A percentile compares a stretch with the other conserved stretches of the same genome.
These are phyloP conservation scores for Pelecanus crispus DNA, from an alignment of 2,113 vertebrate species.

Conservation along the genomic window DNA sequence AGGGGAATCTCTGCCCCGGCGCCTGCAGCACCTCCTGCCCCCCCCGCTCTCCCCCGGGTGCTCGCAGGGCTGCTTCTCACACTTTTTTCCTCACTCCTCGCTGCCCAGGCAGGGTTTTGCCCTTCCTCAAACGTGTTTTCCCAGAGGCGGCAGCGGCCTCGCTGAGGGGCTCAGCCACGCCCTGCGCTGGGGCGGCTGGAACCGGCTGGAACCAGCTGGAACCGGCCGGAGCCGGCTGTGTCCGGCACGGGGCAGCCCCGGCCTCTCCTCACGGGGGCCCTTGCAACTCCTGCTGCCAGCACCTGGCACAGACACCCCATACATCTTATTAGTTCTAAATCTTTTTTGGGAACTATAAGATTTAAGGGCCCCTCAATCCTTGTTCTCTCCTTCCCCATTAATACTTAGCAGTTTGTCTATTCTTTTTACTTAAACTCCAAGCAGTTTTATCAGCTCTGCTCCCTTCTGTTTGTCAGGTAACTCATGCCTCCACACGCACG, in stretches of 20 bases:
- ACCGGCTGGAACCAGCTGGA: no score
- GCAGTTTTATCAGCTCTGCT: not conserved
- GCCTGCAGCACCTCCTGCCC: no score
- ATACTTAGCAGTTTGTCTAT: not conserved
- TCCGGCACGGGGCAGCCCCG: no score
- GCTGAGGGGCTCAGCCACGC: not conserved
- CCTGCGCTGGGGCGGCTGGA: not conserved
- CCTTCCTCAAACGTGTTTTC: no score
- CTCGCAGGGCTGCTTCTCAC: not conserved
- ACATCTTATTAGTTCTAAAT: no score
- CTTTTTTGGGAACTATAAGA: not conserved
- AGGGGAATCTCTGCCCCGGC: not conserved
- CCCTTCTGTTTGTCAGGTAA: not conserved
- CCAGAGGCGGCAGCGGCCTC: not conserved
- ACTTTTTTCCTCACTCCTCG: not conserved
- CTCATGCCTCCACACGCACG: fast-evolving
- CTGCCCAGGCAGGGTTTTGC: not conserved
- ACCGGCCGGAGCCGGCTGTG: not conserved
- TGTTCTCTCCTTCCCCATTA: not conserved
- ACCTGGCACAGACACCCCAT: fast-evolving
- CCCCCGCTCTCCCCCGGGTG: not conserved
- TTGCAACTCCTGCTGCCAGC: not conserved
- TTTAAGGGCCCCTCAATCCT: not conserved
- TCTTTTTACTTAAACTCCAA: not conserved
- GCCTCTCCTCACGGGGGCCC: not conserved